phyloP scores from a whole-genome alignment of 1,140 invertebrate genomes.

The Agrilus planipennis region DNA sequence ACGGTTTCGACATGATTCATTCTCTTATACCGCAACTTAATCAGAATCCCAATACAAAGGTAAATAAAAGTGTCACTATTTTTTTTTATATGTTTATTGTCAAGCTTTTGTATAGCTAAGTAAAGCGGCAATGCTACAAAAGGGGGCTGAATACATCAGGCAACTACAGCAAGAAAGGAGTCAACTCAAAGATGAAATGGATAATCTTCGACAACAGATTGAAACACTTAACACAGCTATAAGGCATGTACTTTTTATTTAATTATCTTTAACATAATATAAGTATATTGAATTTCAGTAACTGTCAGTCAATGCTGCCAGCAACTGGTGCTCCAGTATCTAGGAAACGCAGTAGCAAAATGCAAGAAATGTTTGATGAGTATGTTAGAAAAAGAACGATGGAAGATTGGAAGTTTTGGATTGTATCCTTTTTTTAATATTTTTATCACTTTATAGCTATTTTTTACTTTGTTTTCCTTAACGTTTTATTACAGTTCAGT shows the following conservation, averaged over 20 bases:
- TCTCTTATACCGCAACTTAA: slow-evolving; percentile 85
- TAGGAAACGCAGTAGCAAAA: slow-evolving; percentile 73
- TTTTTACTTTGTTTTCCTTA: slow-evolving; percentile 19
- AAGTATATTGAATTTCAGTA: slow-evolving; percentile 41
- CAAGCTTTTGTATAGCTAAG: slow-evolving; percentile 47
- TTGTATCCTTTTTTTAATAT: slow-evolving; percentile 61
- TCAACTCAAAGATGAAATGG: slow-evolving; percentile 83
- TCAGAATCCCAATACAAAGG: slow-evolving; percentile 83
- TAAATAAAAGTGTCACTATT: slow-evolving; percentile 31
- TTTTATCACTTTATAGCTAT: slow-evolving; percentile 17
- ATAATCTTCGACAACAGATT: slow-evolving; percentile 72
- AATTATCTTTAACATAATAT: not conserved
- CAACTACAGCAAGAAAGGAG: slow-evolving; percentile 76
- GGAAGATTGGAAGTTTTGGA: slow-evolving; percentile 97
- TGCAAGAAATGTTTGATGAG: slow-evolving; percentile 89
- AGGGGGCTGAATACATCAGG: slow-evolving; percentile 91
- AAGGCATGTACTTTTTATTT: slow-evolving; percentile 43
- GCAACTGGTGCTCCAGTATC: slow-evolving; percentile 91
- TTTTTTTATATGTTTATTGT: not conserved
- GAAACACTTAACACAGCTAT: slow-evolving; percentile 84
- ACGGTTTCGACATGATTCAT: slow-evolving; percentile 90
- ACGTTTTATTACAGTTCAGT: slow-evolving; percentile 61
- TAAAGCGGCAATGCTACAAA: slow-evolving; percentile 94
- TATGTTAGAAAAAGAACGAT: slow-evolving; percentile 77
- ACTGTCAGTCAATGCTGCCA: slow-evolving; percentile 87